Evolutionary conservation across 2,113 vertebrate genomes (phyloP), one percentile per base, ranked within the genome.

Genomic region (Hiodon alosoides): DNA sequence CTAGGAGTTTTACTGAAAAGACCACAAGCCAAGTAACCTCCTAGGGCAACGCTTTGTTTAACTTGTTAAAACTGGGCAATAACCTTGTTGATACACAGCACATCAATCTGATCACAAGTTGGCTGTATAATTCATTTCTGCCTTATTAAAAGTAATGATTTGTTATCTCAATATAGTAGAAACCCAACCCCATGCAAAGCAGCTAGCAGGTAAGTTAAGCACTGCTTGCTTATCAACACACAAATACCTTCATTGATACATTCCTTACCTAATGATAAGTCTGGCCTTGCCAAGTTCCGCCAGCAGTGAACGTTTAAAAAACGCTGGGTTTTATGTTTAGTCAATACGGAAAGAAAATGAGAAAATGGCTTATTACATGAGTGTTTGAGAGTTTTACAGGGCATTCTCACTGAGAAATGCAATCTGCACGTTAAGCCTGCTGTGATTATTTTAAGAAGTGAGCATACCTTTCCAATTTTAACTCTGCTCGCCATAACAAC

Each of bases 391-490:
- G 17, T 31, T 46, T 47, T 14, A 46, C 31, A 48, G 50, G 54
- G 54, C 16, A 77, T 55, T 53, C 69, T 51, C 9, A 4, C 48
- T 71, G 72, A 55, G 76, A 81, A 68, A 65, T 76, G 50, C 71
- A 71, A 79, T 70, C 70, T 52, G 48, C 47, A 66, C 73, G 80
- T 69, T 70, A 78, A 75, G 68, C 14, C 0, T 51, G 60, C 72
- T 72, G 81, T 84, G 81, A 77, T 82, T 81, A 77, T 82, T 81
- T 77, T 83, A 79, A 83, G 83, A 81, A 86, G 74, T 17, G 50
- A 65, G 78, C 81, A 74, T 80, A 86, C 83, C 79, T 81, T 84
- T 86, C 79, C 80, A 80, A 85, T 82, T 85, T 83, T 86, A 83
- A 81, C 80, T 78, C 75, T 81, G 77, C 82, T 80, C 70, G 77